Conservation (phyloP, 2,888 invertebrate species). For the Epinotia brunnichana region DNA sequence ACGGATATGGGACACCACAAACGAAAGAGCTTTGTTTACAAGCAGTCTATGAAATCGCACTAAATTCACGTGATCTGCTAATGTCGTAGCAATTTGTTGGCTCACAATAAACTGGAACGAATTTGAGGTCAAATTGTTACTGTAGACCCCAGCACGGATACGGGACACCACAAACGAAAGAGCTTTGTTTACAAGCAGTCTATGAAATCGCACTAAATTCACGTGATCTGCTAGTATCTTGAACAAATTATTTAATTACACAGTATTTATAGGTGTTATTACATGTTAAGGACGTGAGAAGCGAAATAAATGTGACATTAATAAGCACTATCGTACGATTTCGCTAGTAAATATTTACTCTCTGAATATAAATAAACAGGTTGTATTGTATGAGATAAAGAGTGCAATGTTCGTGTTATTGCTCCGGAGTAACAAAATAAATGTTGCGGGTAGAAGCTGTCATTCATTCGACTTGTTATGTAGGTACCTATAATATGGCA, state of each 20-base stretch:
- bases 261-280: not conserved
- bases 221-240: not conserved
- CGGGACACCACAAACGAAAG: not conserved
- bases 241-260: not conserved
- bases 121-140: not conserved
- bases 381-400: slow-evolving; percentile 16
- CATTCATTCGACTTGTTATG: not conserved
- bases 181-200: not conserved
- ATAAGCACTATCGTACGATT: slow-evolving; percentile 8
- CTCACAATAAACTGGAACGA: not conserved
- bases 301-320: slow-evolving; percentile 18
- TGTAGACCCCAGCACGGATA: not conserved
- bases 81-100: not conserved
- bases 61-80: not conserved
- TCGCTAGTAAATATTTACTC: slow-evolving; percentile 28
- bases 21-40: not conserved
- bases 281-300: slow-evolving; percentile 15
- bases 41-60: not conserved
- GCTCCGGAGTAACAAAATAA: slow-evolving; percentile 10
- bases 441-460: slow-evolving; percentile 12
- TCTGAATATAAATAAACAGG: slow-evolving; percentile 22
- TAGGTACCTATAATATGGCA: not conserved
- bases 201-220: not conserved
- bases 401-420: slow-evolving; percentile 22
- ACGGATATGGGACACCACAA: not conserved